These are phyloP conservation scores for Polypedilum pembai DNA, from an alignment of 1,140 invertebrate species.

Conservation along the genomic window DNA sequence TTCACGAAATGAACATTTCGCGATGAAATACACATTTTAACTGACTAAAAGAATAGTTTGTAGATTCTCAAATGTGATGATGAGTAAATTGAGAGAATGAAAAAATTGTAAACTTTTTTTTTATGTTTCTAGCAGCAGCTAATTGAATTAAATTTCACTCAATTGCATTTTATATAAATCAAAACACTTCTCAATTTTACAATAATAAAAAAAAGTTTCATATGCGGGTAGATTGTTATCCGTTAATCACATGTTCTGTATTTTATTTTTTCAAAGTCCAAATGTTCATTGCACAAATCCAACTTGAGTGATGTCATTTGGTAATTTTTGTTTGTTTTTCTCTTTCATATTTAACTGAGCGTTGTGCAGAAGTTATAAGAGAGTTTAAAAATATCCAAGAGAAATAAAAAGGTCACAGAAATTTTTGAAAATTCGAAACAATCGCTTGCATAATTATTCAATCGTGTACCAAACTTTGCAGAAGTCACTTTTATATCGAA, in stretches of 20 bases:
- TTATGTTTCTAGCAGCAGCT: not conserved
- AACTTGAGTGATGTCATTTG: no score
- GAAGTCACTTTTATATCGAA: not conserved
- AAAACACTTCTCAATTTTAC: not conserved
- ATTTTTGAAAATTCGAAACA: not conserved
- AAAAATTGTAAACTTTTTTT: not conserved
- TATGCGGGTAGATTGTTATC: no score
- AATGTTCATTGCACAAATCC: no score
- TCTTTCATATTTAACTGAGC: no score
- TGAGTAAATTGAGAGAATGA: no score
- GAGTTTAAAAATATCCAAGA: not conserved
- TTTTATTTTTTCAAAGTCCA: no score
- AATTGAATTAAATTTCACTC: constrained; percentile 19
- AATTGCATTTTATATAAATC: constrained; percentile 13
- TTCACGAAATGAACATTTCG: not conserved
- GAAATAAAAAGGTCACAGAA: not conserved
- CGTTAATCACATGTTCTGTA: not conserved
- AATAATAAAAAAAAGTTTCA: no score
- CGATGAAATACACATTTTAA: not conserved
- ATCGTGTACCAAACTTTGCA: not conserved
- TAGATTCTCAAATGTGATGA: no score
- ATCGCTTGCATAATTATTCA: not conserved
- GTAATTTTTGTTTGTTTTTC: no score
- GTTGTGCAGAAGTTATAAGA: not conserved
- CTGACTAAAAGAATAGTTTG: not conserved